Base-by-base conservation (phyloP, 1,140 invertebrate species). In the Drosophila sulfurigaster region DNA sequence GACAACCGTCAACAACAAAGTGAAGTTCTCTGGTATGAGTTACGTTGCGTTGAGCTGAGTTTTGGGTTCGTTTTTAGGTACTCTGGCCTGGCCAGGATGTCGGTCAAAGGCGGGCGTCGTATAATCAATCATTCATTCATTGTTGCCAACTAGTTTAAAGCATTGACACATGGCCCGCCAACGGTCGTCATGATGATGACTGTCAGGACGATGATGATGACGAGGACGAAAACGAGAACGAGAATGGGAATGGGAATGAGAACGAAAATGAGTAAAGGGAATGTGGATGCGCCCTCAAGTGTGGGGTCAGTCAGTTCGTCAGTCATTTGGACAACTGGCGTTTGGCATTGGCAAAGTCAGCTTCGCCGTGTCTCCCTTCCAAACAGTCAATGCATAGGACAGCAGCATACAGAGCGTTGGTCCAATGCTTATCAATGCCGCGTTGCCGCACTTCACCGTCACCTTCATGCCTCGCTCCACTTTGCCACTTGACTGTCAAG, bases 81-180 rank as follows among this genome's bases (percentile, higher is more conserved):
- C 30, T 32, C 51, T 25, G 20, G 20, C 32, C n/a, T 35, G 10
- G 25, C n/a, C n/a, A 41, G 15, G 15, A 64, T 70, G 54, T 57
- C n/a, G 49, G 60, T 25, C 60, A 60, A 45, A 43, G 56, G 20
- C 25, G 54, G 66, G 28, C 30, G 30, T 32, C 7, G 20, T 41
- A 72, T 72, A 79, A 79, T 79, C 73, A 79, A 79, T 79, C 77
- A 79, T 79, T 70, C 54, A 78, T 75, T 70, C 64, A 78, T 78
- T 78, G 72, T 78, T 75, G 62, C 62, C 73, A 71, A 72, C 66
- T 71, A 66, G 51, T 72, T 76, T 71, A 76, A 79, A 70, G 62
- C 73, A 71, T 58, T 76, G 76, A 79, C 73, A 78, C 35, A 62
- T 48, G 64, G 70, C 30, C 46, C 20, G 28, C 46, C 58, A 48